These are phyloP conservation scores for Murina feae DNA, from an alignment of 2,113 vertebrate genomes.

Conservation along the genomic window DNA sequence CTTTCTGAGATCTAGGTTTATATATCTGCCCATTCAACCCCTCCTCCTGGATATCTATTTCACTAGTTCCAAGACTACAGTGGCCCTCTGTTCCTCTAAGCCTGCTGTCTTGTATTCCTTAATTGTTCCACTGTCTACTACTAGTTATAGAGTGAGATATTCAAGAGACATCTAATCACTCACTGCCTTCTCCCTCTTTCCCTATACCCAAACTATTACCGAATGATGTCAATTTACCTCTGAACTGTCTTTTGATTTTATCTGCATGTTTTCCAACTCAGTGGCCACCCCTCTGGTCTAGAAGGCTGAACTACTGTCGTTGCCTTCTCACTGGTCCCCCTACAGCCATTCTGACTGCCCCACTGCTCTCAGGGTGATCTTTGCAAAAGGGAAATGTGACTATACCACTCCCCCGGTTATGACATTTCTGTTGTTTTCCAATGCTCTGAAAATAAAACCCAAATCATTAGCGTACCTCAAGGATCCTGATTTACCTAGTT, in stretches of 20 bases:
- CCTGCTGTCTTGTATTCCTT: background rate
- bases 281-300: background rate
- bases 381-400: background rate
- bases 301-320: background rate
- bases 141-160: background rate
- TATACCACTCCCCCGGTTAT: background rate
- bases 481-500: background rate
- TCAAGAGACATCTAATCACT: background rate
- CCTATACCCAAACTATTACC: background rate
- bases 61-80: background rate
- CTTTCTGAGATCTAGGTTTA: background rate
- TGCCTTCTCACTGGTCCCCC: background rate
- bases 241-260: background rate
- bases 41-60: background rate
- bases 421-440: background rate
- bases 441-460: constrained; percentile 16
- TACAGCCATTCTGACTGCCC: background rate
- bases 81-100: background rate
- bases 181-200: background rate
- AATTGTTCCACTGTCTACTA: background rate
- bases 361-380: background rate
- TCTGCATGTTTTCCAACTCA: background rate
- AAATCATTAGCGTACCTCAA: background rate
- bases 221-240: background rate
- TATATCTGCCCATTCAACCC: background rate